Base-by-base conservation (phyloP, 2,797 vertebrate genomes). In the Falco concolor region DNA sequence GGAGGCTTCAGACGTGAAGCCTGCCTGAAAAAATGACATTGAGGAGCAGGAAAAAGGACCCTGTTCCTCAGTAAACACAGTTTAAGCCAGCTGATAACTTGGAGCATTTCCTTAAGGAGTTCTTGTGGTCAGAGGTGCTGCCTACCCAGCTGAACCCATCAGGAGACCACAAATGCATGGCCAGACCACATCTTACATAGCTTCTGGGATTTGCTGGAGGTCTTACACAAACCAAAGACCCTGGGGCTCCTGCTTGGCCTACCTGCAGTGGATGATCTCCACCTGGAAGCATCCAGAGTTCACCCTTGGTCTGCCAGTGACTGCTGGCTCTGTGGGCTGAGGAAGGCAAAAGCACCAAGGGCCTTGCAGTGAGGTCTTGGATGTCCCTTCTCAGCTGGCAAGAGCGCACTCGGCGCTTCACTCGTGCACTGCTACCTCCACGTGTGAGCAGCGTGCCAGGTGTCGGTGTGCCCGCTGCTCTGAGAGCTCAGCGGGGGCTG, bases 371-470 rank as follows among this genome's bases (percentile, higher is more conserved):
- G 32, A 24, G 10, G 12, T 53, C 57, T 72, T 72, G 57, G 28
- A 59, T 28, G n/a, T 27, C 32, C 9, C 16, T 36, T 36, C 47
- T 60, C 53, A 75, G 60, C 42, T 79, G 74, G 81, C 53, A 23
- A 40, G 27, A 24, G 8, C 12, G 8, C 16, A 6, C 50, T 47
- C 12, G 9, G 24, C 0, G 1, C 23, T 24, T 74, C 16, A 1
- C 34, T 42, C 30, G 34, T 22, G 22, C 16, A 2, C 12, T 22
- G 3, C 25, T 19, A 44, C 32, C 27, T 56, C 50, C 12, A 6
- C 4, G 0, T 14, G 38, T 38, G 47, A 63, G 27, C 42, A 85
- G 12, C 4, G 1, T n/a, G 34, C 40, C 68, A 42, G 89, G 14
- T 16, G 54, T 61, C 42, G 4, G 47, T 42, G 49, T 1, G 8